phyloP scores from a whole-genome alignment of 2,797 vertebrate species.

The Gymnopithys bicolor region DNA sequence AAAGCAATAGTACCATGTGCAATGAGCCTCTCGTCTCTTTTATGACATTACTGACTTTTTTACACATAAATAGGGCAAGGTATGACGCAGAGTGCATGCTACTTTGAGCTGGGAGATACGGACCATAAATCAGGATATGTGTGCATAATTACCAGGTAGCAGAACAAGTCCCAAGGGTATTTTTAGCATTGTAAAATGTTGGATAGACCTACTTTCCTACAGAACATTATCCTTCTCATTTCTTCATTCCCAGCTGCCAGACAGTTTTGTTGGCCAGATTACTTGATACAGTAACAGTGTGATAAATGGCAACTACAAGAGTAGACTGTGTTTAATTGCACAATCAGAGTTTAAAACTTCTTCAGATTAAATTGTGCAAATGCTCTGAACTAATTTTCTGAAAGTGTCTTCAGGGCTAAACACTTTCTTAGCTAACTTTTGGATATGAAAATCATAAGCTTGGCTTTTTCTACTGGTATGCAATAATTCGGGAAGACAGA shows the following conservation, averaged over 20 bases:
- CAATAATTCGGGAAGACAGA: background rate
- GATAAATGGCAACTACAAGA: conserved; percentile 40
- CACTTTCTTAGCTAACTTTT: background rate
- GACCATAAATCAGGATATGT: conserved; percentile 71
- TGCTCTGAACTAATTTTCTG: conserved; percentile 42
- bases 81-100: conserved; percentile 57
- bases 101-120: conserved; percentile 66
- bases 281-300: background rate
- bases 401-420: conserved; percentile 16
- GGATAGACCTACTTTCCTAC: conserved; percentile 34
- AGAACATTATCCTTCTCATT: conserved; percentile 51
- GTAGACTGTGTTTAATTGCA: conserved; percentile 55
- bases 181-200: conserved; percentile 54
- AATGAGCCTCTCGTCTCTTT: conserved; percentile 73
- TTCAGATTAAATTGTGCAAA: conserved; percentile 53
- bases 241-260: conserved; percentile 26
- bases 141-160: conserved; percentile 72
- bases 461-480: background rate
- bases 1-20: conserved; percentile 67
- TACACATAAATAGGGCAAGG: conserved; percentile 63
- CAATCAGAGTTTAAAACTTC: conserved; percentile 38
- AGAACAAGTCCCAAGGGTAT: conserved; percentile 55
- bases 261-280: conserved; percentile 15
- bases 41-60: conserved; percentile 71
- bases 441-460: background rate